Base-by-base conservation (phyloP, 1,140 invertebrate species). In the Euwallacea fornicatus region DNA sequence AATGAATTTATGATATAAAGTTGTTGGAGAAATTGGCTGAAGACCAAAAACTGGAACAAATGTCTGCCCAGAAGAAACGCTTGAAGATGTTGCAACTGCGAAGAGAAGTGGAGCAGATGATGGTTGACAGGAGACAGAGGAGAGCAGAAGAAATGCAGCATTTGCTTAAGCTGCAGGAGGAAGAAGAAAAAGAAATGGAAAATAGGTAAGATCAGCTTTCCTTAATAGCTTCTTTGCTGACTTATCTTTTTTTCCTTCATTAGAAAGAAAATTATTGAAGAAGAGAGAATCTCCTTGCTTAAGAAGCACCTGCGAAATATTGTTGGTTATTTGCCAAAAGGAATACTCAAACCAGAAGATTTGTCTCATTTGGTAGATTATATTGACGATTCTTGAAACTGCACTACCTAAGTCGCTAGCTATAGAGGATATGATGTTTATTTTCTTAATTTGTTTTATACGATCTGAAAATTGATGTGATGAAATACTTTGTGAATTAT, bases 231-330 rank as follows among this genome's bases (percentile, higher is more conserved):
- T 67, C 10, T 66, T 70, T 21, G 72, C 53, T 64, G 68, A 10
- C 62, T 56, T 54, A 43, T 61, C n/a, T 33, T 58, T 66, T 58
- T 69, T 46, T 75, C 59, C 67, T 71, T 71, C 78, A 79, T 43
- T 62, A 83, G 82, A 67, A 73, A 66, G 71, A 71, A 76, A 61
- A 73, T 81, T 41, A 80, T 84, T 54, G 81, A 83, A 74, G 81
- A 83, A 69, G 83, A 84, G 75, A 72, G 82, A 33, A 63, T 80
- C 11, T 74, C 74, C 43, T 73, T 84, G 73, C 66, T 84, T 53
- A 78, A 80, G 58, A 78, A 82, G 63, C 83, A 84, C 74, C 82
- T 81, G 7, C 70, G 76, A 41, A 78, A 82, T 74, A 65, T 84
- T 4, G 70, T 83, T 62, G 82, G 81, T 7, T 83, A 78, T 73